phyloP scores from a whole-genome alignment of 2,888 invertebrate genomes.

The Scaptomyza flava region DNA sequence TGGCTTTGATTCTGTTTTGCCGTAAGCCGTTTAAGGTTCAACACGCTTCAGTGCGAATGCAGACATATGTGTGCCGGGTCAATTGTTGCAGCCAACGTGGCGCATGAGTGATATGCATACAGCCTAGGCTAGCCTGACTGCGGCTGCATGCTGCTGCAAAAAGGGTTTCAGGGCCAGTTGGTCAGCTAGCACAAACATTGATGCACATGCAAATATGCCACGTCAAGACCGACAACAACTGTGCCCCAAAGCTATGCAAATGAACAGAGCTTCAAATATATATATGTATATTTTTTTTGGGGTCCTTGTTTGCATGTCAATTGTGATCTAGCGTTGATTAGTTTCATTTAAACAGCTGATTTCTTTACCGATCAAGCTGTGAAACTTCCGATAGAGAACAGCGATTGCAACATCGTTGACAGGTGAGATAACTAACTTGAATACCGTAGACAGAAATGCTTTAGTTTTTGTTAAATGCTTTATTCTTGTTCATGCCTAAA shows the following conservation, averaged over 20 bases:
- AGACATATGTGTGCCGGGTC: conserved; percentile 34
- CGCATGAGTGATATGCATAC: conserved; percentile 62
- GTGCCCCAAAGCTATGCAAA: conserved; percentile 24
- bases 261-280: background rate
- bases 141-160: background rate
- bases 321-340: too few relatives aligned
- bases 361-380: too few relatives aligned
- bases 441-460: too few relatives aligned
- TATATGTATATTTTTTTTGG: background rate
- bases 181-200: background rate
- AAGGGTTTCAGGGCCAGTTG: conserved; percentile 1
- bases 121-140: conserved; percentile 3
- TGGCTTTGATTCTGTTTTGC: conserved; percentile 21
- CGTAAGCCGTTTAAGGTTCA: conserved; percentile 66
- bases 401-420: too few relatives aligned
- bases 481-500: too few relatives aligned
- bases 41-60: conserved; percentile 43
- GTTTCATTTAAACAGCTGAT: too few relatives aligned
- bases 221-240: background rate
- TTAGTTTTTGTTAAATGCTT: too few relatives aligned
- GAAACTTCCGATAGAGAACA: too few relatives aligned
- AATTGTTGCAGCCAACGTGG: conserved; percentile 52
- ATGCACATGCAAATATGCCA: too few relatives aligned
- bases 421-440: too few relatives aligned
- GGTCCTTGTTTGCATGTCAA: background rate